A percentile compares a stretch with the other conserved stretches of the same genome.
Conservation (phyloP, 2,797 vertebrate genomes). For the Amblyraja radiata region DNA sequence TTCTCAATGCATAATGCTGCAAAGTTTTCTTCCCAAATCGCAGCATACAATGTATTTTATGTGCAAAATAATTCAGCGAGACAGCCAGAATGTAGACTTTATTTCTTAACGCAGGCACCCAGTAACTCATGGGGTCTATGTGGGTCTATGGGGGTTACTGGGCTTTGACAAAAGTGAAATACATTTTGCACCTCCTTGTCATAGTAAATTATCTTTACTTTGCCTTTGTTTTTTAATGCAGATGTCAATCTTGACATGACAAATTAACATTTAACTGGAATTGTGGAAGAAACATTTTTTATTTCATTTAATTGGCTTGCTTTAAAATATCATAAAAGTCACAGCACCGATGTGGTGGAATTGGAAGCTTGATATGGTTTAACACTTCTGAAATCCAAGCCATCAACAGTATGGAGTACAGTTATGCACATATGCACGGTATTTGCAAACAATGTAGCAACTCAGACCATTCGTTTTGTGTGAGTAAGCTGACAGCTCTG, state of each 20-base stretch:
- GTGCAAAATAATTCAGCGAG: background rate
- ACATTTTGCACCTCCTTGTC: background rate
- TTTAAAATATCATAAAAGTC: background rate
- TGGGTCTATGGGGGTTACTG: background rate
- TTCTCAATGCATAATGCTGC: background rate
- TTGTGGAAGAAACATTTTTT: background rate
- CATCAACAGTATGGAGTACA: background rate
- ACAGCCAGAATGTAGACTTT: background rate
- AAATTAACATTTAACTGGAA: background rate
- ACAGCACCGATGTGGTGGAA: background rate
- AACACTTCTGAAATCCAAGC: background rate
- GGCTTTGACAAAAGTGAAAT: constrained; percentile 29
- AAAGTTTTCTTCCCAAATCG: background rate
- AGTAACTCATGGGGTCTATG: background rate
- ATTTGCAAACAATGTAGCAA: background rate
- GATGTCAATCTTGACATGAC: background rate
- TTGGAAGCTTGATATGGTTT: background rate
- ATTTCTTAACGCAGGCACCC: background rate
- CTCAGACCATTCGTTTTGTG: background rate
- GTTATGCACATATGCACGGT: background rate
- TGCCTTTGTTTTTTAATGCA: background rate
- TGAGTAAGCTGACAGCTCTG: background rate
- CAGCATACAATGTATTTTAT: constrained; percentile 5
- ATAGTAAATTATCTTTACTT: background rate
- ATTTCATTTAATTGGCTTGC: background rate